Percentiles rank a stretch among this genome's conserved stretches.
phyloP scores from a whole-genome alignment of 2,888 invertebrate species.

The Matsumyia berberina region DNA sequence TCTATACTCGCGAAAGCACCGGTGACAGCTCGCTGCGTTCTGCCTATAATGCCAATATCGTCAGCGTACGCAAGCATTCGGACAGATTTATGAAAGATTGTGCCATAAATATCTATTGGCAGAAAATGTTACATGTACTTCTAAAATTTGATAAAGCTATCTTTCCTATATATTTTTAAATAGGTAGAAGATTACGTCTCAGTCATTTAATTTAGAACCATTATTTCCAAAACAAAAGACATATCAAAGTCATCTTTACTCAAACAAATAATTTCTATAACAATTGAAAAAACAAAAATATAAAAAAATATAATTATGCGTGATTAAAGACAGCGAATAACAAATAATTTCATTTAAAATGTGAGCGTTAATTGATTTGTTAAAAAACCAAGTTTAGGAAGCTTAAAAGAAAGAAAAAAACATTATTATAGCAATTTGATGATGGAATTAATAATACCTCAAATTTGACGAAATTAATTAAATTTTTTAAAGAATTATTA shows the following conservation, averaged over 20 bases:
- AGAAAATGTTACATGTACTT: too few species aligned
- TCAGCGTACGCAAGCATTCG: too few species aligned
- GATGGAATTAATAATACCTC: constrained; percentile 73
- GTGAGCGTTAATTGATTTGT: constrained; percentile 47
- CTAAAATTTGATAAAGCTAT: too few species aligned
- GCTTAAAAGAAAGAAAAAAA: constrained; percentile 38
- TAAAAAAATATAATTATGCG: constrained; percentile 51
- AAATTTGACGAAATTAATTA: constrained; percentile 69
- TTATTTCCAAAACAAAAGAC: constrained; percentile 21
- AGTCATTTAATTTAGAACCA: not conserved
- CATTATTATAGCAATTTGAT: constrained; percentile 49
- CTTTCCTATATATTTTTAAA: too few species aligned
- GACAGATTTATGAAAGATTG: too few species aligned
- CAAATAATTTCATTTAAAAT: constrained; percentile 41
- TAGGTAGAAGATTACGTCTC: too few species aligned
- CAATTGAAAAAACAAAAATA: constrained; percentile 15
- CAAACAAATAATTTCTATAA: not conserved
- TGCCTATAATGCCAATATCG: too few species aligned
- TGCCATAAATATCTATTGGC: too few species aligned
- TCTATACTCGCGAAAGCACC: too few species aligned
- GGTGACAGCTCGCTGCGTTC: too few species aligned
- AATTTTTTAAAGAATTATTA: constrained; percentile 47
- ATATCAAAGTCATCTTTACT: not conserved
- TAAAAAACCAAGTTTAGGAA: constrained; percentile 36
- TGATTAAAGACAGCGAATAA: constrained; percentile 74